phyloP scores from a whole-genome alignment of 1,140 invertebrate species.

The Drosophila nebulosa region DNA sequence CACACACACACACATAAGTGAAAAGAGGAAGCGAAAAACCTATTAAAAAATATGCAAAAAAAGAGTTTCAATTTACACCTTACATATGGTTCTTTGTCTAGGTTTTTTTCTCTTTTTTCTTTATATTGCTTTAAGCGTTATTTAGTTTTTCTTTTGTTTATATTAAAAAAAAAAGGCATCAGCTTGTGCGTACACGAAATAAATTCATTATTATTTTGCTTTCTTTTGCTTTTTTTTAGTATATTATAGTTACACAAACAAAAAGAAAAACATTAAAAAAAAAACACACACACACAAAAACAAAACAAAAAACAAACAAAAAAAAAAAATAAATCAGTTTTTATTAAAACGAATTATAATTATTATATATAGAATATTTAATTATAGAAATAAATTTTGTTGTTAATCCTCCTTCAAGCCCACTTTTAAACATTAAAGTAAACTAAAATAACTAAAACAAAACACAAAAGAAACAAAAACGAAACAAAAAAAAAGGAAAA shows the following conservation, averaged over 20 bases:
- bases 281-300: neutral
- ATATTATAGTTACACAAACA: constrained; percentile 43
- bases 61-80: constrained; percentile 43
- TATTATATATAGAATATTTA: constrained; percentile 50
- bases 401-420: constrained; percentile 52
- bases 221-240: constrained; percentile 54
- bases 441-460: constrained; percentile 31
- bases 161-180: constrained; percentile 52
- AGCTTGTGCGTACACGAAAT: constrained; percentile 33
- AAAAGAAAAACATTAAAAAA: constrained; percentile 3
- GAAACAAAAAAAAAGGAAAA: constrained; percentile 32
- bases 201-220: constrained; percentile 51
- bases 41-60: constrained; percentile 38
- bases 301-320: constrained; percentile 1
- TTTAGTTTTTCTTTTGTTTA: constrained; percentile 79
- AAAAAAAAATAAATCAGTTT: constrained; percentile 13
- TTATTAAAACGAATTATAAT: constrained; percentile 64
- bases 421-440: constrained; percentile 30
- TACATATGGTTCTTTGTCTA: constrained; percentile 60
- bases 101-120: constrained; percentile 27
- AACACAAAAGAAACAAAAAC: constrained; percentile 35
- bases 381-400: constrained; percentile 64
- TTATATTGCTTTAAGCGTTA: constrained; percentile 77
- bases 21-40: constrained; percentile 11
- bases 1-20: no score